Conservation (phyloP, 2,113 vertebrate species). For the Hucho hucho region DNA sequence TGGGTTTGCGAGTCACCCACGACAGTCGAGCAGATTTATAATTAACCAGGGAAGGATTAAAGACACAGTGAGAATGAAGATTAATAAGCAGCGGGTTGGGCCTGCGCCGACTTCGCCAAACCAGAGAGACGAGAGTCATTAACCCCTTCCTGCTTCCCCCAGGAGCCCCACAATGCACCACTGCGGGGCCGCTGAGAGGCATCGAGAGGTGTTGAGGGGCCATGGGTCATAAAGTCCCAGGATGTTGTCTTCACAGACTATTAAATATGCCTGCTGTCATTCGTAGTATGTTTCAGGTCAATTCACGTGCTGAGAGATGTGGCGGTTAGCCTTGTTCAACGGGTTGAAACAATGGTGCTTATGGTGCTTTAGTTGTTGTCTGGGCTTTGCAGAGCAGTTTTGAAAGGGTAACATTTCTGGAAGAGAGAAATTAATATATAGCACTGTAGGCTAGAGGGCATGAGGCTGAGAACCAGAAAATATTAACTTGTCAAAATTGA, state of each 20-base stretch:
- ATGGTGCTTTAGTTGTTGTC: neutral
- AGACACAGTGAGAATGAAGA: conserved; percentile 60
- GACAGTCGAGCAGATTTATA: conserved; percentile 72
- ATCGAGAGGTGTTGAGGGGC: conserved; percentile 42
- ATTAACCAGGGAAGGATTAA: conserved; percentile 69
- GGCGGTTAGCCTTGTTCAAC: conserved; percentile 28
- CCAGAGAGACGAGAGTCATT: conserved; percentile 60
- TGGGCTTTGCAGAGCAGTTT: conserved; percentile 30
- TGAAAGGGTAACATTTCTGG: conserved; percentile 37
- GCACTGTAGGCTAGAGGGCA: conserved; percentile 39
- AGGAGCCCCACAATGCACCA: conserved; percentile 14
- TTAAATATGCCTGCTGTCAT: conserved; percentile 53
- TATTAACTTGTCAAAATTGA: conserved; percentile 59
- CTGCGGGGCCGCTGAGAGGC: conserved; percentile 46
- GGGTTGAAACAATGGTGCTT: conserved; percentile 2
- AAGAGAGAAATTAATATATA: conserved; percentile 17
- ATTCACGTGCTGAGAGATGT: neutral
- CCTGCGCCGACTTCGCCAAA: conserved; percentile 57
- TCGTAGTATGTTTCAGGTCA: conserved; percentile 34
- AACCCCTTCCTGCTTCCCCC: conserved; percentile 49
- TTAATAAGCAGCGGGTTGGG: conserved; percentile 59
- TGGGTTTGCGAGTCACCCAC: conserved; percentile 41
- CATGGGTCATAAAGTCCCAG: conserved; percentile 62
- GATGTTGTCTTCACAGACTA: conserved; percentile 59
- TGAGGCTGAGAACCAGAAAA: conserved; percentile 45